Evolutionary conservation across 2,797 vertebrate genomes (phyloP).

Genomic region (Thaleichthys pacificus): DNA sequence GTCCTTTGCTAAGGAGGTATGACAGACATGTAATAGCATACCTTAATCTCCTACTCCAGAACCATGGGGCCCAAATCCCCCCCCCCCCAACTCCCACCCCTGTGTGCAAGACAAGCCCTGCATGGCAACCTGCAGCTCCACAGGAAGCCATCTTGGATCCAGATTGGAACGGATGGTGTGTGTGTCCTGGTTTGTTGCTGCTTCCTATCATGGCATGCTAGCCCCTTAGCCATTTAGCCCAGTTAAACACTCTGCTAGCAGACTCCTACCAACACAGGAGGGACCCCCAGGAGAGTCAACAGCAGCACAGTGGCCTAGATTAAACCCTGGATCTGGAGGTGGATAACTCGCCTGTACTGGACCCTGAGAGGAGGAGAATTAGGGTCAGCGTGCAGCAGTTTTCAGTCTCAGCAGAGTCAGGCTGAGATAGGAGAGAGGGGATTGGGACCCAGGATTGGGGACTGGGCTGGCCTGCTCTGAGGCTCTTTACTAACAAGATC

Average conservation of each 20-base stretch:
- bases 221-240: conserved; percentile 51
- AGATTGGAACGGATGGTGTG: conserved; percentile 34
- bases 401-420: conserved; percentile 21
- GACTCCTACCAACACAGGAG: conserved; percentile 39
- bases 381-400: conserved; percentile 12
- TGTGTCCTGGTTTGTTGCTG: conserved; percentile 52
- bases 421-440: conserved; percentile 36
- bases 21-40: conserved; percentile 61
- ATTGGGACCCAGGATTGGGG: conserved; percentile 64
- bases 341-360: too few relatives aligned
- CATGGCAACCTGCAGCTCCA: conserved; percentile 57
- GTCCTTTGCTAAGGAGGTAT: conserved; percentile 44
- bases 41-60: conserved; percentile 43
- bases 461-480: conserved; percentile 59
- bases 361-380: conserved; percentile 2
- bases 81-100: conserved; percentile 16
- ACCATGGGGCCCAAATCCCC: conserved; percentile 48
- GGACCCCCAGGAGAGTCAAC: conserved; percentile 37
- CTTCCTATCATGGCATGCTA: conserved; percentile 59
- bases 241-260: conserved; percentile 26
- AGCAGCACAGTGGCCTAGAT: conserved; percentile 27
- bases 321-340: too few relatives aligned
- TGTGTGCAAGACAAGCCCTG: conserved; percentile 51
- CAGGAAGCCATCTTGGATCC: conserved; percentile 50
- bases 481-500: conserved; percentile 42